Percentiles rank a stretch among this genome's conserved stretches.
These are phyloP conservation scores for Solenopsis fugax DNA, from an alignment of 1,140 invertebrate genomes.

Conservation along the genomic window DNA sequence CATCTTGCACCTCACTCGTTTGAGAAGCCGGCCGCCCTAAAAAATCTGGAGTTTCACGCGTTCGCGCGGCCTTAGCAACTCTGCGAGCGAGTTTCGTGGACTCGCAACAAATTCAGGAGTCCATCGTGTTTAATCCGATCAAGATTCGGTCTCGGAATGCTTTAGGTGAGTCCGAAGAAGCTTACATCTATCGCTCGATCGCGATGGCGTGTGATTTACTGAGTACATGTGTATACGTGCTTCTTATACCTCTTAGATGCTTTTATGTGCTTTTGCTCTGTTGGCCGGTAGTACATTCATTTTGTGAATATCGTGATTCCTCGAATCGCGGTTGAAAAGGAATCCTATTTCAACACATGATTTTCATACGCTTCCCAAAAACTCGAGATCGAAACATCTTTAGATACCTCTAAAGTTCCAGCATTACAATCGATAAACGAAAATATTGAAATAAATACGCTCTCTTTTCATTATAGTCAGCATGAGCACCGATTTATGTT, in stretches of 20 bases:
- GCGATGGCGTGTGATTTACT: constrained; percentile 82
- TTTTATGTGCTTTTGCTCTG: constrained; percentile 65
- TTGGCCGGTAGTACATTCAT: constrained; percentile 56
- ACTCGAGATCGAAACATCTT: background rate
- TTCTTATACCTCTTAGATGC: constrained; percentile 69
- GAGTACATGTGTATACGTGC: constrained; percentile 79
- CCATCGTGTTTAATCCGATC: constrained; percentile 70
- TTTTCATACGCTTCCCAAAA: background rate
- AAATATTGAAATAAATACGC: constrained; percentile 50
- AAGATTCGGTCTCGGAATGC: constrained; percentile 84
- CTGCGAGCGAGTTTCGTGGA: constrained; percentile 71
- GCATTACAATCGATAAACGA: constrained; percentile 66
- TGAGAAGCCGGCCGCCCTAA: constrained; percentile 85
- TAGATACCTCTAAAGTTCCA: background rate
- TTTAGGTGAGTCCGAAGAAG: constrained; percentile 83
- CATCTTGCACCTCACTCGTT: constrained; percentile 86
- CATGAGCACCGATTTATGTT: constrained; percentile 28
- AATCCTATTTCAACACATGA: background rate
- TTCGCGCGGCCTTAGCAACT: constrained; percentile 79
- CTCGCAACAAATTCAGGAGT: constrained; percentile 72
- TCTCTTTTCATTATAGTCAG: constrained; percentile 35
- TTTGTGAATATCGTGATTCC: constrained; percentile 17
- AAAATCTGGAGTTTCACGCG: constrained; percentile 83
- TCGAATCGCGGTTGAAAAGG: background rate
- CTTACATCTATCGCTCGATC: constrained; percentile 73